Evolutionary conservation across 2,888 invertebrate genomes (phyloP), one percentile per base, ranked within the genome.

Genomic region (Lepetodrilus schrolli): DNA sequence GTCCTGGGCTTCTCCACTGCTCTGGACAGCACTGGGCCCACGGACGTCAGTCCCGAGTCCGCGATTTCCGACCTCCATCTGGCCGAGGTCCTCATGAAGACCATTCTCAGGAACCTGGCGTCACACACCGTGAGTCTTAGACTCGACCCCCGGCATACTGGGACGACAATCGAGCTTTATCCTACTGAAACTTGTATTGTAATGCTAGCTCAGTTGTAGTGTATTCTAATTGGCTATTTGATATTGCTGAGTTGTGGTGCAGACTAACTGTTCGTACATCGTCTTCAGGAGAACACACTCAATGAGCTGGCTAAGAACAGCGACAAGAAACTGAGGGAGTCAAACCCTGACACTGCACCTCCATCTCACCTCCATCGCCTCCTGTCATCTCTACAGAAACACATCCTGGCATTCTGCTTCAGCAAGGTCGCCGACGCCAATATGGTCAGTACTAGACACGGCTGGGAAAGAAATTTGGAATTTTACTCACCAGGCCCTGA

Each of bases 321-420:
- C 26, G 83, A 86, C 83, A 88, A 84, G 43, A 70, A 66, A 23
- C 48, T 66, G 34, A 36, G 69, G 26, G 49, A 50, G 34, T 47
- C 58, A 70, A 23, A 47, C 43, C 50, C 72, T 50, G 77, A 80
- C 70, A 72, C 75, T 20, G 80, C 81, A 37, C 85, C 86, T 7
- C 86, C 91, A 1, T 81, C 87, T 58, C 92, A 92, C 83, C 88
- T 93, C 0, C 91, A 92, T 76, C 91, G 92, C 73, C 89, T 93
- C 13, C 88, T 93, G 8, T 92, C 93, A 0, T 92, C 93, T 0
- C 88, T 93, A 34, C 93, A 93, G 84, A 93, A 93, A 83, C 93
- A 93, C 84, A 88, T 93, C 78, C 87, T 93, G 74, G 92, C 93
- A 0, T 92, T 92, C 82, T 92, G 92, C 79, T 81, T 80, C 73